Conservation (phyloP, 1,140 invertebrate species). For the Polyergus mexicanus region DNA sequence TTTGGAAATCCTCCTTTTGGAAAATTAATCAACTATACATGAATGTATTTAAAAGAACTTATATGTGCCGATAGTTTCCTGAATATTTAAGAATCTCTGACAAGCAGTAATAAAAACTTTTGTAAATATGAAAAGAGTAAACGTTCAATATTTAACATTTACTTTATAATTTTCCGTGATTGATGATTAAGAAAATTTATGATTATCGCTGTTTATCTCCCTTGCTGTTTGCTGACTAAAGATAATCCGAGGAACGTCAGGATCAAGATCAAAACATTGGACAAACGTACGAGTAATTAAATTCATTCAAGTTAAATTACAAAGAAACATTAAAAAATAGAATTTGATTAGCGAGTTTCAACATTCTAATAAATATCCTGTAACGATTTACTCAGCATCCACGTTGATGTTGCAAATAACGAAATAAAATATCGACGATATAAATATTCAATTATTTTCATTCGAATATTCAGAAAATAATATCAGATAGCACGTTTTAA, state of each 20-base stretch:
- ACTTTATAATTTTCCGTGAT: background rate
- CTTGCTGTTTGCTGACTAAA: slow-evolving; percentile 12
- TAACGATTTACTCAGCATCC: slow-evolving; percentile 4
- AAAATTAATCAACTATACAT: background rate
- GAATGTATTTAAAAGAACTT: background rate
- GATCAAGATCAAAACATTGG: background rate
- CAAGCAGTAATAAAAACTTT: background rate
- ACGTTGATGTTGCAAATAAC: background rate
- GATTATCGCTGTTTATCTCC: slow-evolving; percentile 14
- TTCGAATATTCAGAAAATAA: background rate
- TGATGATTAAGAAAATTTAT: background rate
- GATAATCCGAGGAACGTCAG: background rate
- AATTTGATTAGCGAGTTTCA: background rate
- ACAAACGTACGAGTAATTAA: background rate
- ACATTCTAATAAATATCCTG: slow-evolving; percentile 30
- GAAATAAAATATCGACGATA: slow-evolving; percentile 3
- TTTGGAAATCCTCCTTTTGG: no score
- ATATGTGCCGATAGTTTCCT: background rate
- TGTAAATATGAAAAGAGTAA: background rate
- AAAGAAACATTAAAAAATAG: slow-evolving; percentile 5
- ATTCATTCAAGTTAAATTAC: slow-evolving; percentile 20
- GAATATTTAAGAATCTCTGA: background rate
- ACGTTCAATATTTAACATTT: background rate
- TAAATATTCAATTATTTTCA: background rate
- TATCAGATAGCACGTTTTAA: background rate